Percentiles rank a stretch among this genome's conserved stretches.
Conservation (phyloP, 2,797 vertebrate species). For the Anableps anableps region DNA sequence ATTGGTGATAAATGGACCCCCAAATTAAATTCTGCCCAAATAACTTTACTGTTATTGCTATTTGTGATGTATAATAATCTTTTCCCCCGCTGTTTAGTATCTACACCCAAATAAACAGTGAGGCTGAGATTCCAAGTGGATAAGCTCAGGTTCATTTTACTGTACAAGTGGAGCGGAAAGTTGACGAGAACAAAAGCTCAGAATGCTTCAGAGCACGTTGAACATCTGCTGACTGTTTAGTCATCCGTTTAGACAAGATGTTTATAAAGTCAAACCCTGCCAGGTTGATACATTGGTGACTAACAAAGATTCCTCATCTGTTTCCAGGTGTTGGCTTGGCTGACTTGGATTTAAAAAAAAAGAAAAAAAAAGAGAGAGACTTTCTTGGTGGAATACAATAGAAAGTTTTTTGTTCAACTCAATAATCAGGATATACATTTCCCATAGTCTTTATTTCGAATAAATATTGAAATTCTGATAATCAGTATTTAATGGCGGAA, state of each 20-base stretch:
- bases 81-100: neutral
- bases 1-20: neutral
- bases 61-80: neutral
- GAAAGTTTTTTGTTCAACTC: conserved; percentile 22
- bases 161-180: conserved; percentile 5
- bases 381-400: conserved; percentile 20
- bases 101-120: neutral
- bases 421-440: neutral
- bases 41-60: neutral
- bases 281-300: neutral
- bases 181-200: neutral
- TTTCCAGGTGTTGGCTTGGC: neutral
- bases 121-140: neutral
- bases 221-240: conserved; percentile 27
- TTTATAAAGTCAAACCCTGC: conserved; percentile 18
- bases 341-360: neutral
- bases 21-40: neutral
- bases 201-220: conserved; percentile 16
- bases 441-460: neutral
- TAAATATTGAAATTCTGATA: neutral
- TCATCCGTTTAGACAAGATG: conserved; percentile 19
- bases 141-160: neutral
- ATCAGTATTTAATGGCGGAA: neutral
- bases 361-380: neutral
- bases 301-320: neutral